Base-by-base conservation (phyloP, 2,888 invertebrate genomes). In the Atethmia centrago region DNA sequence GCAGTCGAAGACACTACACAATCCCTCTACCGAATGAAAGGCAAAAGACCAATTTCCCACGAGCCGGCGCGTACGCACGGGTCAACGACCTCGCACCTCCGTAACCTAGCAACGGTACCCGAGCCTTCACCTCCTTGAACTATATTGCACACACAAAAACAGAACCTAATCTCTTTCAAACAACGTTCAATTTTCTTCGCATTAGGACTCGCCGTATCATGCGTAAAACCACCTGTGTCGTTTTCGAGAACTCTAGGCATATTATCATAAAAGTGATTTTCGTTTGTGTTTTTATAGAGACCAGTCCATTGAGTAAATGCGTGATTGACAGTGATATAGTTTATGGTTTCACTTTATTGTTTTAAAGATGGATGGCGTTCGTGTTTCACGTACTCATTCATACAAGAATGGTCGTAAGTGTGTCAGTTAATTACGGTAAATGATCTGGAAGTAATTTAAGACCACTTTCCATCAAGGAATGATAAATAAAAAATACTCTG, bases 71-170 rank as follows among this genome's bases (percentile, higher is more conserved):
- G 87, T 88, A 90, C 92, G 91, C 93, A 89, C 85, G 86, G 93
- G 91, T 91, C 93, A 88, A 87, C 75, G 90, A 90, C 90, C 92
- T 78, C 86, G 85, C 84, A 88, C 89, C 89, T 88, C 88, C 88
- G 90, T 92, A 91, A 91, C 91, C 92, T 90, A 91, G 89, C 92
- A 93, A 93, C 93, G 93, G 93, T 90, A 92, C 88, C 83, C 84
- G 79, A 89, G 89, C 91, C 92, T 92, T 90, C 91, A 90, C 88
- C 90, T 90, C 90, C 88, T 90, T 88, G 78, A 68, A 76, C 69
- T 66, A 69, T 47, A 21, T 58, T 51, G 16, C 36, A 63, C 71
- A 63, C 16, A 67, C 62, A 68, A 84, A 75, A 78, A 65, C 61
- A 68, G 31, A 68, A 78, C 42, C 61, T 80, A 81, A 62, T 2